Base-by-base conservation (phyloP, 1,140 invertebrate species). In the Rhynchophorus ferrugineus region DNA sequence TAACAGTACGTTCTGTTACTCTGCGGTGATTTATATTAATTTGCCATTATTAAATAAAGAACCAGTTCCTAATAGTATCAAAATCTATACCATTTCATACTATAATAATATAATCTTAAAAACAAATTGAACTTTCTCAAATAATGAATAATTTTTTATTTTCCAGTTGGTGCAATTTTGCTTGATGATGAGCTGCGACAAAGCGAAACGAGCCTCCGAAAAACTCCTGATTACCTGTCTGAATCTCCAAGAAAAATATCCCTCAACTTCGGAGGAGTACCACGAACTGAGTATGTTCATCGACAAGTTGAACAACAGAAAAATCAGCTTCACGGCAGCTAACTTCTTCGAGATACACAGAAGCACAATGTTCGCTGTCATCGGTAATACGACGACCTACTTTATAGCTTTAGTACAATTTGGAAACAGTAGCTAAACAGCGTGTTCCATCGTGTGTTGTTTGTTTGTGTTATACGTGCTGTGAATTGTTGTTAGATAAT, bases 401-500 rank as follows among this genome's bases (percentile, higher is more conserved):
- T 49, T 49, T 19, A 49, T 49, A 18, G 47, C 47, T 18, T 33
- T 49, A 29, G 38, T 42, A 7, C 47, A 49, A 14, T 24, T 49
- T 49, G 14, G 39, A 17, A 36, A 14, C 9, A 5, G 22, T 43
- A 1, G 19, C 22, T 43, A n/a, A n/a, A n/a, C n/a, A n/a, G n/a
- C n/a, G n/a, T n/a, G n/a, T n/a, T n/a, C n/a, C n/a, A n/a, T n/a
- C n/a, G n/a, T n/a, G n/a, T n/a, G n/a, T n/a, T n/a, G n/a, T n/a
- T n/a, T n/a, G n/a, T n/a, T n/a, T n/a, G n/a, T n/a, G n/a, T n/a
- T n/a, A n/a, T n/a, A n/a, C n/a, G n/a, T n/a, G n/a, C n/a, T n/a
- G n/a, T n/a, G n/a, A n/a, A n/a, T n/a, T n/a, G n/a, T n/a, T n/a
- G n/a, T n/a, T n/a, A n/a, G n/a, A n/a, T n/a, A n/a, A n/a, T n/a